Evolutionary conservation across 2,888 invertebrate genomes (phyloP).

Genomic region (Limnephilus rhombicus): DNA sequence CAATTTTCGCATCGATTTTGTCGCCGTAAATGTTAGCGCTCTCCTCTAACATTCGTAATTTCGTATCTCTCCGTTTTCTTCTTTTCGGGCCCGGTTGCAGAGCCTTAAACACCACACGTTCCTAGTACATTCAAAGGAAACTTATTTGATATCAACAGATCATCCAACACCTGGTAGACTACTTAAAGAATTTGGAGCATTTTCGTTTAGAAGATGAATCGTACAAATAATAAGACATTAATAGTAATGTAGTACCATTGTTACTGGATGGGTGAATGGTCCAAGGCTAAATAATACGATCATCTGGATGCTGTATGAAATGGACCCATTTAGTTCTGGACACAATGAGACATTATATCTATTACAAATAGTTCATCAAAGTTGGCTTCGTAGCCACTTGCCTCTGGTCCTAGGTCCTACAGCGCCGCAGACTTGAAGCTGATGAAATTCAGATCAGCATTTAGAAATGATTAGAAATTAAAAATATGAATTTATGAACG

Average conservation of each 20-base stretch:
- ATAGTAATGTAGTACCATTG: neutral
- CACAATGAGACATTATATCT: neutral
- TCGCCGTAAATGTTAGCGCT: too few relatives aligned
- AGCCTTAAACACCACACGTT: neutral
- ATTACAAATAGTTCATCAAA: constrained; percentile 31
- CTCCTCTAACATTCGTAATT: too few relatives aligned
- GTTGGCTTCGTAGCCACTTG: neutral
- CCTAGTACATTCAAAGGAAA: neutral
- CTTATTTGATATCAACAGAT: neutral
- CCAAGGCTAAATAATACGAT: neutral
- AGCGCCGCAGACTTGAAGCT: neutral
- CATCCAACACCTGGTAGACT: neutral
- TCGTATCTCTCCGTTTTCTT: too few relatives aligned
- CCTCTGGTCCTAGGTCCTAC: constrained; percentile 5
- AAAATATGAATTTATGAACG: too few relatives aligned
- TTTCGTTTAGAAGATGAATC: constrained; percentile 1
- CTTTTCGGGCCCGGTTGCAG: too few relatives aligned
- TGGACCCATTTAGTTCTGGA: neutral
- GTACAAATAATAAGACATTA: neutral
- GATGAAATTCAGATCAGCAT: neutral
- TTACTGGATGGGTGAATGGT: neutral
- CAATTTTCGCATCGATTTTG: too few relatives aligned
- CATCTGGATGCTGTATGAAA: neutral
- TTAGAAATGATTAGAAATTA: neutral
- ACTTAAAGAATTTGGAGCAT: neutral